These are phyloP conservation scores for Andrena haemorrhoa DNA, from an alignment of 2,888 invertebrate genomes.

Conservation along the genomic window DNA sequence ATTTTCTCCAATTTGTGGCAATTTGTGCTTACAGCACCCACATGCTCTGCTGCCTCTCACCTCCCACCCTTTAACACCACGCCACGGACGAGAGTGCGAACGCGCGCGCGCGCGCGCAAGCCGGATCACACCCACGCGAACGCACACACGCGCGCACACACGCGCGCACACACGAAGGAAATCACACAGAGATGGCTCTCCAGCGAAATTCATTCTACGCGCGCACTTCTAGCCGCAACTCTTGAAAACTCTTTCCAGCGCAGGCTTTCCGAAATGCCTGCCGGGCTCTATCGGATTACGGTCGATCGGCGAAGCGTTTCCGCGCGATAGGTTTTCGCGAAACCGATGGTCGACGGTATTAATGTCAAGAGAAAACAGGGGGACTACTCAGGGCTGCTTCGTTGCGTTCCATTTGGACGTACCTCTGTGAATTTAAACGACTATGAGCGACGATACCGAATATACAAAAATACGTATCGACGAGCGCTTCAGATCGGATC, in stretches of 20 bases:
- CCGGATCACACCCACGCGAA: background rate
- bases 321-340: slow-evolving; percentile 37
- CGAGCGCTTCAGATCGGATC: background rate
- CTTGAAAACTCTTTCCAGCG: slow-evolving; percentile 66
- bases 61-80: slow-evolving; percentile 59
- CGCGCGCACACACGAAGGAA: background rate
- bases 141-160: background rate
- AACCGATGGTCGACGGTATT: slow-evolving; percentile 29
- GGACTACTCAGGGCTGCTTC: background rate
- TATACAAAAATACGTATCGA: background rate
- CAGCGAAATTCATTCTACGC: slow-evolving; percentile 70
- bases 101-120: slow-evolving; percentile 33
- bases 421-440: too few species aligned
- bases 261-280: slow-evolving; percentile 40
- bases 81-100: slow-evolving; percentile 55
- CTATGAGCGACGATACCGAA: background rate
- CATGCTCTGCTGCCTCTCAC: slow-evolving; percentile 71
- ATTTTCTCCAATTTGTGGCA: slow-evolving; percentile 84
- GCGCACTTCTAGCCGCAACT: slow-evolving; percentile 60
- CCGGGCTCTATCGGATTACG: slow-evolving; percentile 27
- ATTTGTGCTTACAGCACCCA: slow-evolving; percentile 82
- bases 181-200: slow-evolving; percentile 57
- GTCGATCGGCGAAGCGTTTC: slow-evolving; percentile 38
- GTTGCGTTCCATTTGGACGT: background rate
- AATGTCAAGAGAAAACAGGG: slow-evolving; percentile 11